phyloP scores from a whole-genome alignment of 2,888 invertebrate genomes.

The Andricus curvator region DNA sequence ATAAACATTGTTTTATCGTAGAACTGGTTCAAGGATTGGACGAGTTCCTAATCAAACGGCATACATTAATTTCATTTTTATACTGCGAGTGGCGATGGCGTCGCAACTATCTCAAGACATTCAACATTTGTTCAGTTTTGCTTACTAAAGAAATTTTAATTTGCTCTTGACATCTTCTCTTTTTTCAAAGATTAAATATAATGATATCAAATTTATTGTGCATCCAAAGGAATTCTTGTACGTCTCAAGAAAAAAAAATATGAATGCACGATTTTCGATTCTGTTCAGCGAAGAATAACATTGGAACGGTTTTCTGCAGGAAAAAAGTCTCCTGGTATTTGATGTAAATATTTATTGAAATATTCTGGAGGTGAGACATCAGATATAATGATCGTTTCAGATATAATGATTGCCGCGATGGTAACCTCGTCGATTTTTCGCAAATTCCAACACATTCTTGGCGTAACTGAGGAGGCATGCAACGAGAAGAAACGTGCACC shows the following conservation, averaged over 20 bases:
- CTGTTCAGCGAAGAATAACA: background rate
- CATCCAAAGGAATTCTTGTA: no score
- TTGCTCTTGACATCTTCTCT: background rate
- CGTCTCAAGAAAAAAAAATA: background rate
- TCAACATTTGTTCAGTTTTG: background rate
- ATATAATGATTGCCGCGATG: constrained; percentile 26
- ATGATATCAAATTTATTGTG: no score
- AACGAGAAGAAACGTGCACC: constrained; percentile 20
- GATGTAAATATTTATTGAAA: constrained; percentile 32
- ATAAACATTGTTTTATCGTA: constrained; percentile 20
- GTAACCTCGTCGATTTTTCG: constrained; percentile 32
- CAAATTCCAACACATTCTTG: constrained; percentile 35
- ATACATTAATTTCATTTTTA: constrained; percentile 23
- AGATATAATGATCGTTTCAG: constrained; percentile 32
- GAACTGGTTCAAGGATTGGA: constrained; percentile 5
- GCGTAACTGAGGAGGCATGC: constrained; percentile 35
- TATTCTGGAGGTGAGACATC: constrained; percentile 31
- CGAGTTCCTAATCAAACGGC: constrained; percentile 21
- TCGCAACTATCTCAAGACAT: background rate
- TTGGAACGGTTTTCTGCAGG: background rate
- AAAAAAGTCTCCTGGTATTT: constrained; percentile 10
- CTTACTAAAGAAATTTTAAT: background rate
- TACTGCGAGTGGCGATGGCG: background rate
- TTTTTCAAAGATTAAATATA: no score
- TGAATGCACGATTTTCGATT: background rate